phyloP scores from a whole-genome alignment of 2,797 vertebrate genomes.

The Iguana delicatissima region DNA sequence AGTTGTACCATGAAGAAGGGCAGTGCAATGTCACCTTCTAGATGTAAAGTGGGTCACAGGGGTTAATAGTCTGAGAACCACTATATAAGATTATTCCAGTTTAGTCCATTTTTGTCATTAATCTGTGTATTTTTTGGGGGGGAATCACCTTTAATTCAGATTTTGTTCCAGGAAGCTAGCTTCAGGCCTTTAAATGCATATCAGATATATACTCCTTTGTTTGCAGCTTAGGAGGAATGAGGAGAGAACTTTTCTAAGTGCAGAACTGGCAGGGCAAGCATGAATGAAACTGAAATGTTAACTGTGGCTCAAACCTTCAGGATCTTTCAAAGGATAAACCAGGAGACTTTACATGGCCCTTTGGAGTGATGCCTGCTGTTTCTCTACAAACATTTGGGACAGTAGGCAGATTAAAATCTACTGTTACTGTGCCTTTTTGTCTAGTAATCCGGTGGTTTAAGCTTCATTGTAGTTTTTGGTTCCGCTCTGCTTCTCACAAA shows the following conservation, averaged over 20 bases:
- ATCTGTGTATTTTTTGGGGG: too few relatives aligned
- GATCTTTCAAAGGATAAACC: background rate
- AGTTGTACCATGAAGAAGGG: too few relatives aligned
- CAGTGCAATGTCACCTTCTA: too few relatives aligned
- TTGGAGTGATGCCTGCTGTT: background rate
- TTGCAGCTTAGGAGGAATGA: background rate
- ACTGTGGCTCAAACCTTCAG: background rate
- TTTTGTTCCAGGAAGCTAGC: background rate
- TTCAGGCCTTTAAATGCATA: background rate
- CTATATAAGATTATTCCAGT: too few relatives aligned
- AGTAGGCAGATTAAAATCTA: background rate
- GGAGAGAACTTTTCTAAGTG: background rate
- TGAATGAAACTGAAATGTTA: background rate
- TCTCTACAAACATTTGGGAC: background rate
- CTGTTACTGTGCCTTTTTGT: background rate
- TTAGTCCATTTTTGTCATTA: too few relatives aligned
- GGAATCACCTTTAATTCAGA: too few relatives aligned
- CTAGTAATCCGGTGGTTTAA: constrained; percentile 1
- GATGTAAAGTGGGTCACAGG: too few relatives aligned
- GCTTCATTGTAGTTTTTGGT: background rate
- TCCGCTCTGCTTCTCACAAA: background rate
- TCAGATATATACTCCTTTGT: background rate
- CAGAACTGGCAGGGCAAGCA: background rate
- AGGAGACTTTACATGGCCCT: background rate
- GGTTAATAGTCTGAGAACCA: too few relatives aligned